phyloP scores from a whole-genome alignment of 2,113 vertebrate genomes.

The Charina bottae region DNA sequence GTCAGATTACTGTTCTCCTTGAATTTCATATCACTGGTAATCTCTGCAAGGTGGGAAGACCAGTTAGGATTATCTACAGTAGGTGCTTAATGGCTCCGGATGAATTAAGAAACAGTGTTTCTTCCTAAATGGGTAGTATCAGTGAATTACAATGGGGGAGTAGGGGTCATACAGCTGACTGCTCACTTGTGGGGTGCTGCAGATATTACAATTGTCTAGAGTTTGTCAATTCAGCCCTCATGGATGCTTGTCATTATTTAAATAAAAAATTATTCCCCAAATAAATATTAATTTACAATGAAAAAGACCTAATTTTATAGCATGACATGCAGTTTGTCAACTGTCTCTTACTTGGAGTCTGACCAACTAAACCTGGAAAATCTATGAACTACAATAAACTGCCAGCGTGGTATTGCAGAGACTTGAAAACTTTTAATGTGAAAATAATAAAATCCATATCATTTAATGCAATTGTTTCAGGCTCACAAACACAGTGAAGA shows the following conservation, averaged over 20 bases:
- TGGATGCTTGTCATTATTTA: too few relatives aligned
- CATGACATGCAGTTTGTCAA: constrained; percentile 9
- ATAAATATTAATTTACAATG: constrained; percentile 41
- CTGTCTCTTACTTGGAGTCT: constrained; percentile 30
- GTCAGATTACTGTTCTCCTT: neutral
- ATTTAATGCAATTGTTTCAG: constrained; percentile 37
- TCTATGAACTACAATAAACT: constrained; percentile 55
- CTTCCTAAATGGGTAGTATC: neutral
- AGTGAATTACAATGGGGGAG: neutral
- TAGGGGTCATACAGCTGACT: neutral
- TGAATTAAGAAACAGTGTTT: neutral
- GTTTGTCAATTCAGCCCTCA: too few relatives aligned
- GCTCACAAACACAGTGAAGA: constrained; percentile 27
- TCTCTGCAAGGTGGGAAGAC: neutral
- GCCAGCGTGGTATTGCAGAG: constrained; percentile 42
- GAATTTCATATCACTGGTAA: neutral
- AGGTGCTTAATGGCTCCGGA: neutral
- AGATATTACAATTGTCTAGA: neutral
- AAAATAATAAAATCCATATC: constrained; percentile 19
- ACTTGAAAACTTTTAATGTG: constrained; percentile 54
- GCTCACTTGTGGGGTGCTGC: neutral
- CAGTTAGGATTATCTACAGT: neutral
- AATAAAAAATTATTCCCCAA: constrained; percentile 3
- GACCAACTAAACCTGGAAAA: constrained; percentile 43
- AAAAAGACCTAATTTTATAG: constrained; percentile 54